Evolutionary conservation across 2,888 invertebrate species (phyloP), one percentile per base, ranked within the genome.

Genomic region (Drosophila borborema): DNA sequence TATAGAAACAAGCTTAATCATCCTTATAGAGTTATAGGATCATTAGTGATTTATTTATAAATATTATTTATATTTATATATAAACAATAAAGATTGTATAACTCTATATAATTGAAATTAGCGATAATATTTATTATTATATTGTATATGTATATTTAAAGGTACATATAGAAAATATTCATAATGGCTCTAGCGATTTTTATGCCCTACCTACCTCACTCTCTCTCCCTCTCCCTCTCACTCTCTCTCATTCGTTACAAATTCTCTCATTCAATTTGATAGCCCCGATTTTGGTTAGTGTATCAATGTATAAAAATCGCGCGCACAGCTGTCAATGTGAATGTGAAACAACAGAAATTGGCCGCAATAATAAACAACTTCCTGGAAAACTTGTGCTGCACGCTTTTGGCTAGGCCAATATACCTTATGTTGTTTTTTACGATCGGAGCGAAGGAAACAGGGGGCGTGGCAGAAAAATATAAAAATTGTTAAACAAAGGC

Each of bases 331-430:
- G 82, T 64, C 70, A 82, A 80, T 75, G 51, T 14, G 63, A 64
- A 74, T 67, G 74, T 64, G 67, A 68, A 82, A 74, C 58, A 78
- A 51, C 53, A 70, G 66, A 66, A 82, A 72, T 63, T 34, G 41
- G 51, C 64, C 40, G 54, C 71, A 66, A 64, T 54, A 66, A 72
- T 72, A 85, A 80, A 80, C 75, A 88, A 84, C 81, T 85, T 85
- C 84, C 84, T 85, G 84, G 83, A 88, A 88, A 88, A 78, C 70
- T 86, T 78, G 70, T 45, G 69, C 56, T 70, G 58, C 74, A 77
- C 76, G 76, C 76, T 72, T 74, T 74, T 71, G 36, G 45, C 46
- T 56, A 63, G 60, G 60, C 61, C 43, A 55, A 49, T 65, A 45
- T 28, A 6, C 63, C 72, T 64, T 56, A 60, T 66, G 76, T 82